Evolutionary conservation across 2,113 vertebrate genomes (phyloP).

Genomic region (Acrocephalus arundinaceus): DNA sequence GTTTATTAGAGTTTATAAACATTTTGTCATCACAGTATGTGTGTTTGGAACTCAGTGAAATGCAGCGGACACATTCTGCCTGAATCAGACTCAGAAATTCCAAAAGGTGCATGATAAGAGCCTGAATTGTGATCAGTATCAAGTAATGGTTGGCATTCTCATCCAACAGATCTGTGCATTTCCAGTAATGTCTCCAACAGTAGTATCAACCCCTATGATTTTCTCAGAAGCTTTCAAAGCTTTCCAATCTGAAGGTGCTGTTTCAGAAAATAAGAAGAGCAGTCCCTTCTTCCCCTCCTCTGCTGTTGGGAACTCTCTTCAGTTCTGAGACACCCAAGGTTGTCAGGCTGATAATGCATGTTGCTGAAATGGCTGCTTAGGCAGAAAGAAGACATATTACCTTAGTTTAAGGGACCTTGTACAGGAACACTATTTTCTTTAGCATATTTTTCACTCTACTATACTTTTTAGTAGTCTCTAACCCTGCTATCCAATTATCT

Average conservation of each 20-base stretch:
- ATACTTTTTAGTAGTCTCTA: background rate
- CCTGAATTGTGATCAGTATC: background rate
- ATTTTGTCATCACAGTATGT: background rate
- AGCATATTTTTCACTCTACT: background rate
- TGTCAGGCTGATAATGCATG: background rate
- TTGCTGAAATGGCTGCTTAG: background rate
- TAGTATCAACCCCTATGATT: background rate
- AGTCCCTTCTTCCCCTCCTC: background rate
- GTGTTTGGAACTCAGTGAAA: background rate
- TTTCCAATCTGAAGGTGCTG: background rate
- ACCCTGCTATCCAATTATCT: background rate
- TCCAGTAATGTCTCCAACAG: background rate
- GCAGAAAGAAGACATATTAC: background rate
- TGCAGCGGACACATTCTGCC: background rate
- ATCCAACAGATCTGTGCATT: fast-evolving
- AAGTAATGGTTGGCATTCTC: background rate
- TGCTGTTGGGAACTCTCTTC: background rate
- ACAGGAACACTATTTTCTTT: background rate
- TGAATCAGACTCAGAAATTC: background rate
- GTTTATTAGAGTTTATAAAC: background rate
- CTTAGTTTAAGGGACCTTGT: background rate
- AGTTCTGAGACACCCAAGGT: background rate
- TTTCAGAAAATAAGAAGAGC: background rate
- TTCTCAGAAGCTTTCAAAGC: background rate
- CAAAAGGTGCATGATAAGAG: background rate